Base-by-base conservation (phyloP, 2,888 invertebrate genomes). In the Eulithis prunata region DNA sequence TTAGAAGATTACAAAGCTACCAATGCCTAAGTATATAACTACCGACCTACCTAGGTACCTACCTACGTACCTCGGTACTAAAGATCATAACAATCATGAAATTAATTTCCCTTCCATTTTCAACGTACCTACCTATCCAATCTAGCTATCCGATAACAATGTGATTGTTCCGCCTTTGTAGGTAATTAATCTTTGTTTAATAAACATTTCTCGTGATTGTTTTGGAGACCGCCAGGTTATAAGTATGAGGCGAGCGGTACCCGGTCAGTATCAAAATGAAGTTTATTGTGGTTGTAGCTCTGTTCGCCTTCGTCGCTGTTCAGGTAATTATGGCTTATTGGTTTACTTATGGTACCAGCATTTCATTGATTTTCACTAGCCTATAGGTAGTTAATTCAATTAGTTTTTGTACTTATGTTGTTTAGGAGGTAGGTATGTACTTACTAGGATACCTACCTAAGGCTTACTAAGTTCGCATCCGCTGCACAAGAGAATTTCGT, bases 261-360 rank as follows among this genome's bases (percentile, higher is more conserved):
- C 3, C 54, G 38, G 55, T 52, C 69, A 62, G 64, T 68, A 64
- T 57, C 60, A 57, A 70, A 87, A 90, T 90, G 90, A 90, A 89
- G 83, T 72, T 83, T 55, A 68, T 89, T 46, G 71, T 85, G 47
- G 71, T 80, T 36, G 71, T 89, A 38, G 87, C 85, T 57, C 67
- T 90, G 57, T 83, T 88, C 74, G 88, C 88, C 57, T 84, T 87
- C 61, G 80, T 89, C 73, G 89, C 89, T 68, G 73, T 90, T 38
- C 89, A 91, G 90, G 91, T 91, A 81, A 66, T 60, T 69, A 51
- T 45, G 11, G 1, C 28, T 45, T 54, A 8, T 28, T 51, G 14
- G 13, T 21, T n/a, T 45, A 45, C 45, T n/a, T 45, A 45, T 3
- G 4, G 4, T 8, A 41, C 41, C 41, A 38, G 6, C 38, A 38